These are phyloP conservation scores for Eristalinus sepulchralis DNA, from an alignment of 2,888 invertebrate species.

Conservation along the genomic window DNA sequence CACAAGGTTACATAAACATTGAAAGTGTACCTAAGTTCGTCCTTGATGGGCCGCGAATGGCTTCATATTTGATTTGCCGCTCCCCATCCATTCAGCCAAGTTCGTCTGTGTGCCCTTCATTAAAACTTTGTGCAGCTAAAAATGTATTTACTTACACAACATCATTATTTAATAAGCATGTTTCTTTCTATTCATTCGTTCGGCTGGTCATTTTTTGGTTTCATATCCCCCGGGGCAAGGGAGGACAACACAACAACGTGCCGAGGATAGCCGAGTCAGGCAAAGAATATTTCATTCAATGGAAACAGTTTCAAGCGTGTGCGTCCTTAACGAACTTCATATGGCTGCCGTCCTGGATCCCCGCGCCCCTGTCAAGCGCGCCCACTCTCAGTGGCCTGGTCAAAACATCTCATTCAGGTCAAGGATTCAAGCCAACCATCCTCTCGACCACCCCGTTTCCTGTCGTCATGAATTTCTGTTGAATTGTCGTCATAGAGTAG, in stretches of 20 bases:
- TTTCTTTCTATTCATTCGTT: conserved; percentile 31
- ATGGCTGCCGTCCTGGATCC: conserved; percentile 6
- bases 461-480: conserved; percentile 45
- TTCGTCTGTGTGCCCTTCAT: conserved; percentile 43
- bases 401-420: conserved; percentile 63
- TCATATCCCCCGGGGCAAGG: conserved; percentile 11
- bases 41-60: background rate
- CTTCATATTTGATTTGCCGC: conserved; percentile 8
- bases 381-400: conserved; percentile 20
- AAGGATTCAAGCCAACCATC: conserved; percentile 48
- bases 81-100: background rate
- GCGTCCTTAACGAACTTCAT: conserved; percentile 47
- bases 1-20: background rate
- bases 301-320: conserved; percentile 45
- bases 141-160: conserved; percentile 51
- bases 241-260: conserved; percentile 6
- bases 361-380: background rate
- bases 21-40: background rate
- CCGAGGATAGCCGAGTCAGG: background rate
- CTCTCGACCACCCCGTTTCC: conserved; percentile 54
- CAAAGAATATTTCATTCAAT: conserved; percentile 42
- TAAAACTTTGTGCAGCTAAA: conserved; percentile 50
- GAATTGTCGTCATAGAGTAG: conserved; percentile 48
- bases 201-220: conserved; percentile 36
- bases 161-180: conserved; percentile 65